A percentile compares a stretch with the other conserved stretches of the same genome.
Conservation (phyloP, 1,140 invertebrate species). For the Dreissena rostriformis region DNA sequence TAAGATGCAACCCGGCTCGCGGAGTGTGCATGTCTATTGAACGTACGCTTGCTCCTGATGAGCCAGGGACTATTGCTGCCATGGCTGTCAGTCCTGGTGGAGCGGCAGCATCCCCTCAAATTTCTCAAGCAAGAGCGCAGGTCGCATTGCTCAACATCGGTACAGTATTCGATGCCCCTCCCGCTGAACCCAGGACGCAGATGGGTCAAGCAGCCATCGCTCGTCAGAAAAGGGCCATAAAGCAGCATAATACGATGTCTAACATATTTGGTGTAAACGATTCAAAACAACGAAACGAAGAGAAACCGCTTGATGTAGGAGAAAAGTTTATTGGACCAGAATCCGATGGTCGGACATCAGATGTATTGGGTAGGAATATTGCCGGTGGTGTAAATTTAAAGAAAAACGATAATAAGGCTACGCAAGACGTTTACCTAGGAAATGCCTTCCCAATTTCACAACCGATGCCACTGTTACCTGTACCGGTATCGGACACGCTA, state of each 20-base stretch:
- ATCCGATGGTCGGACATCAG: slow-evolving; percentile 28
- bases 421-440: background rate
- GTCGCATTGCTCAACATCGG: slow-evolving; percentile 25
- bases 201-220: background rate
- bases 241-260: background rate
- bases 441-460: background rate
- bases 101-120: background rate
- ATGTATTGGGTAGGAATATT: background rate
- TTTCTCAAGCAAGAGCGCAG: slow-evolving; percentile 1
- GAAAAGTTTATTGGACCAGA: slow-evolving; percentile 10
- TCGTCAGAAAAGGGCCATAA: background rate
- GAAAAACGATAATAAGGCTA: background rate
- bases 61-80: background rate
- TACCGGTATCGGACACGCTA: background rate
- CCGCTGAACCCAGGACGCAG: slow-evolving; percentile 39
- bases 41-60: background rate
- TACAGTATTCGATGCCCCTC: slow-evolving; percentile 31
- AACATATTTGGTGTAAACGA: background rate
- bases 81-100: background rate
- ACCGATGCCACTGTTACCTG: slow-evolving; percentile 4
- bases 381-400: background rate
- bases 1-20: slow-evolving; percentile 16
- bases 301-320: too few species aligned
- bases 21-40: slow-evolving; percentile 24
- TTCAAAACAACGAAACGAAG: background rate